Base-by-base conservation (phyloP, 2,888 invertebrate genomes). In the Nephrotoma flavescens region DNA sequence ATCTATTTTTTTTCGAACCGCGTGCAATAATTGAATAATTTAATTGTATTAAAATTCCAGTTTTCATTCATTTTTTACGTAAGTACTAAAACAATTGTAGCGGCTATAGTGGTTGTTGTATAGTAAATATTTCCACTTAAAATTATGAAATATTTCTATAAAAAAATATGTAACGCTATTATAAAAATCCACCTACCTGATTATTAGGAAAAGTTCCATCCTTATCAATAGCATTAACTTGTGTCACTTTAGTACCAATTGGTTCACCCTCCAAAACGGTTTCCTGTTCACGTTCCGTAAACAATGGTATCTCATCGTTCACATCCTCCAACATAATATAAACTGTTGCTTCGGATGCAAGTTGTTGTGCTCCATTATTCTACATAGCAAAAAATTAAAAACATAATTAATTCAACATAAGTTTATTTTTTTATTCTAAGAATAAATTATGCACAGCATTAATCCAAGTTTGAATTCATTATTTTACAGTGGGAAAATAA, bases 161-260 rank as follows among this genome's bases (percentile, higher is more conserved):
- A 0, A 19, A 19, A 19, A 19, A 19, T 19, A 19, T 19, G 19
- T 19, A 19, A 1, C 19, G 19, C 19, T 19, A 19, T 19, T 19
- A 19, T 19, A 19, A 19, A 31, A 31, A 31, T 31, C 71, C 71
- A 88, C 89, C 92, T 92, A 97, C 97, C 94, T 97, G 96, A 92
- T 98, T 98, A 92, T 98, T 98, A 86, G 98, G 98, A 91, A 96
- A 96, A 86, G 98, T 98, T 89, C 98, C 98, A 91, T 98, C 98
- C 92, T 97, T 97, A 92, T 98, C 98, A 89, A 98, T 97, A 87
- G 98, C 98, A 92, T 98, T 97, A 91, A 98, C 97, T 93, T 97
- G 97, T 52, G 97, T 98, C 89, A 98, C 98, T 93, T 97, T 97
- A 88, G 97, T 98, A 88, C 98, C 98, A 89, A 98, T 96, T 71